phyloP scores from a whole-genome alignment of 2,797 vertebrate genomes.

The Lithobates sylvaticus region DNA sequence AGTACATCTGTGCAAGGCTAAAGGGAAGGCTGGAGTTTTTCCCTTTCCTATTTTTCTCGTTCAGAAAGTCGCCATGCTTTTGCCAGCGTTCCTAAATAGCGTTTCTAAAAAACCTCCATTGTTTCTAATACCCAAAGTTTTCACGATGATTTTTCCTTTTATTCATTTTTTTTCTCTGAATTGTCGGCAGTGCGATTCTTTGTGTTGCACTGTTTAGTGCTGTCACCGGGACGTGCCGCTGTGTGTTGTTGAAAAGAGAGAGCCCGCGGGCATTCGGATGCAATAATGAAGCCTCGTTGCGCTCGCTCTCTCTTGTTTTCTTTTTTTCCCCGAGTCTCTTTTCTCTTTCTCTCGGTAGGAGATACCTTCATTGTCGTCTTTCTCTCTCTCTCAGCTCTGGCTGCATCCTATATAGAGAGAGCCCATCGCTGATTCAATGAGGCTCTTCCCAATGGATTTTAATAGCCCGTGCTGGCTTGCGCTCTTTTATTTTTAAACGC shows the following conservation, averaged over 20 bases:
- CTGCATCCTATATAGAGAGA: conserved; percentile 5
- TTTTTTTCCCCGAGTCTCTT: no score
- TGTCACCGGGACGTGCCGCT: conserved; percentile 29
- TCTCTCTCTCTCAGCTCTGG: neutral
- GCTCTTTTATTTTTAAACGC: conserved; percentile 52
- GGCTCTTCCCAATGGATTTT: conserved; percentile 54
- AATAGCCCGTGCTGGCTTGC: conserved; percentile 39
- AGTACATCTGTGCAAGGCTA: no score
- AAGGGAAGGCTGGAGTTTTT: no score
- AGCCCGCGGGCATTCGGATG: conserved; percentile 34
- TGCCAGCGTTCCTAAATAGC: no score
- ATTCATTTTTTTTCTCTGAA: no score
- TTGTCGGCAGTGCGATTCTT: neutral
- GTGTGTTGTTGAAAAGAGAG: conserved; percentile 22
- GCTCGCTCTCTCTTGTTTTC: neutral
- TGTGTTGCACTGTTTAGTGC: conserved; percentile 34
- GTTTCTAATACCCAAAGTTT: conserved; percentile 1
- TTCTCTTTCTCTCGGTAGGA: conserved; percentile 48
- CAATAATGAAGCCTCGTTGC: conserved; percentile 47
- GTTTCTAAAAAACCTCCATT: no score
- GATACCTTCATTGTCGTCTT: conserved; percentile 4
- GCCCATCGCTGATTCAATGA: conserved; percentile 21
- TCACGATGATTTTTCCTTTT: no score
- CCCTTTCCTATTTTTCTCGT: no score
- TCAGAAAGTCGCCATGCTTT: no score